Evolutionary conservation across 2,113 vertebrate species (phyloP), one percentile per base, ranked within the genome.

Genomic region (Neotoma lepida): DNA sequence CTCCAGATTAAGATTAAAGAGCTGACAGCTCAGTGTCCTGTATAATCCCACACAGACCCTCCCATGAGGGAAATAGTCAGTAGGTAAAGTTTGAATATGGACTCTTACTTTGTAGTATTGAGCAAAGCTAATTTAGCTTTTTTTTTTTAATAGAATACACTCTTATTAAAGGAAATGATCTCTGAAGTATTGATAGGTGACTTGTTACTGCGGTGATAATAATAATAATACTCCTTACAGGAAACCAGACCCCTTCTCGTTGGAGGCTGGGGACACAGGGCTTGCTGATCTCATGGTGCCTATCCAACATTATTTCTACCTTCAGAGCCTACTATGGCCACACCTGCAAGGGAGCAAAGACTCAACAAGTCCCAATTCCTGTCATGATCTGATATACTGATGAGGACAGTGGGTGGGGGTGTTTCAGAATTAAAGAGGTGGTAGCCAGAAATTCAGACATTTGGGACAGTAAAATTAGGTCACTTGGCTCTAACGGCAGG

Each of bases 351-450:
- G 73, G 6, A 94, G 41, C 15, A 81, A 70, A 90, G 39, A 51
- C 70, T 80, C 33, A 10, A 49, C n/a, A 35, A 30, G 39, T 88
- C 81, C 54, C 85, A 17, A 89, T 28, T 84, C 63, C 58, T 74
- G 7, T 78, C 76, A 56, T 46, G 24, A 51, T 54, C 1, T 0
- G 81, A 76, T 26, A n/a, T 63, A n/a, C 28, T 51, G n/a, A 81
- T 51, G 56, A 96, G n/a, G 44, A 56, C 6, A 90, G 39, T 63
- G 35, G 13, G 70, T 71, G 26, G 49, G n/a, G 44, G 49, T 30
- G 20, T 78, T 95, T 28, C 61, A 74, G 73, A 93, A 87, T 49
- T 46, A 89, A 28, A 90, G 49, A n/a, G 41, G 33, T 51, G 39
- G 20, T 64, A 51, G 33, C 74, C 41, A 94, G 76, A 86, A 95